Base-by-base conservation (phyloP, 2,113 vertebrate species). In the Condylura cristata region DNA sequence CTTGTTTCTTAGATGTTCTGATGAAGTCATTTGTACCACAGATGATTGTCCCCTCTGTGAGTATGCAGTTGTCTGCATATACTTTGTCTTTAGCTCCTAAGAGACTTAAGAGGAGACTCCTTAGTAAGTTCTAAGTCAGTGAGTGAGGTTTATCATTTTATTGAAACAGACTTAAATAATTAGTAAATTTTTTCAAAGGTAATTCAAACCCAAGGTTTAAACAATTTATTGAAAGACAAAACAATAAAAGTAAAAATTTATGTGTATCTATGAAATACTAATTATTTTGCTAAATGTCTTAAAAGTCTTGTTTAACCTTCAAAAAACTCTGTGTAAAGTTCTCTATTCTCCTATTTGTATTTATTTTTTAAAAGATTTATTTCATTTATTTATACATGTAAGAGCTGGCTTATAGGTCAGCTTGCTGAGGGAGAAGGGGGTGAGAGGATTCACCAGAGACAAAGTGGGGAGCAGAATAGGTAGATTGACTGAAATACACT, bases 201-300 rank as follows among this genome's bases (percentile, higher is more conserved):
- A 94, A 68, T 93, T 94, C 71, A 61, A 93, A 66, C 48, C 4
- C 80, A 48, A 4, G 44, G 60, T 95, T 91, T 91, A 94, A 90
- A 81, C 75, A 89, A 44, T 86, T 96, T 7, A 87, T n/a, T 78
- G 34, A 79, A 94, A 83, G 7, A 60, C 24, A 60, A 20, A 92
- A 44, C 5, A 83, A 51, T 30, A 92, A 26, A n/a, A 72, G 6
- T 66, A 28, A 68, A 58, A 86, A 94, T 90, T 92, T 83, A 71
- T 76, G 17, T 84, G 11, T 92, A 7, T 9, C 44, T 89, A n/a
- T 91, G 90, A 80, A 89, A 85, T 78, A 78, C 24, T 56, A 90
- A 39, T 37, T 63, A 96, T 90, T 93, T 91, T 89, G 34, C 87
- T 83, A 96, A 91, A 82, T 28, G n/a, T 81, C 79, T 86, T 89